These are phyloP conservation scores for Onychomys torridus DNA, from an alignment of 2,797 vertebrate genomes.

Conservation along the genomic window DNA sequence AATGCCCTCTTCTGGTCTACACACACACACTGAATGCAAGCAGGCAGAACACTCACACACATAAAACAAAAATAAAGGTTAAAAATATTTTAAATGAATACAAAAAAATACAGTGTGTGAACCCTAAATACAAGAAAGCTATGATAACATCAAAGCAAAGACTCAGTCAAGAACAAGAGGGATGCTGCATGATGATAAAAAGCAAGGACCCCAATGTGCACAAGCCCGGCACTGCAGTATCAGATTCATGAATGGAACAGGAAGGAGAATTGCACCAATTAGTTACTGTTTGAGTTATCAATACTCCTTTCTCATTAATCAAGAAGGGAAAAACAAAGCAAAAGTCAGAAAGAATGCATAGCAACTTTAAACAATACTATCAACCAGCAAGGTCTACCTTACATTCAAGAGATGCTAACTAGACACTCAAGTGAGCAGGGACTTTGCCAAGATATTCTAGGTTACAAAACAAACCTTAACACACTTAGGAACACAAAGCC, in stretches of 20 bases:
- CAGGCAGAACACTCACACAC: neutral
- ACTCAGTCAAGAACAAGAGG: neutral
- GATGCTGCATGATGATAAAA: neutral
- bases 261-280: neutral
- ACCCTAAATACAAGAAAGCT: neutral
- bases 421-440: neutral
- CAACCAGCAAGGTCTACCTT: neutral
- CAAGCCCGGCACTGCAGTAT: neutral
- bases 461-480: constrained; percentile 24
- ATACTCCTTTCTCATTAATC: neutral
- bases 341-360: neutral
- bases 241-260: neutral
- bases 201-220: neutral
- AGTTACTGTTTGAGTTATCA: neutral
- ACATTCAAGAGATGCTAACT: neutral
- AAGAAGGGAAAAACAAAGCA: neutral
- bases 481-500: neutral
- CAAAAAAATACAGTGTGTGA: neutral
- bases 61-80: neutral
- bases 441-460: neutral
- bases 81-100: neutral
- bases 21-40: neutral
- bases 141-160: neutral
- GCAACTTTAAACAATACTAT: neutral
- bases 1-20: neutral